phyloP scores from a whole-genome alignment of 2,888 invertebrate genomes.

The Nezara viridula region DNA sequence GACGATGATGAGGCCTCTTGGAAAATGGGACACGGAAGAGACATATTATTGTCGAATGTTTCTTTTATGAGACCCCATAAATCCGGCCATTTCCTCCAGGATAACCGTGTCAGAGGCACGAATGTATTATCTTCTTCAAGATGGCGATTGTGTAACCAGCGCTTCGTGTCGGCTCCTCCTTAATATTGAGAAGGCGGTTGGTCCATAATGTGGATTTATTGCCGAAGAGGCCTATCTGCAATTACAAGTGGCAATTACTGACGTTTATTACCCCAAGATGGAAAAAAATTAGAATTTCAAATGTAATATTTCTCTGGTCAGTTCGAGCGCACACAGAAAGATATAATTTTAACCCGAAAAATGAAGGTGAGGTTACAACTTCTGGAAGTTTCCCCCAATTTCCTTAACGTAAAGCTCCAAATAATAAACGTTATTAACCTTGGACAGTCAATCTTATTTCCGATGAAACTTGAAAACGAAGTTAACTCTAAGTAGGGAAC shows the following conservation, averaged over 20 bases:
- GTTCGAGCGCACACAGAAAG: not conserved
- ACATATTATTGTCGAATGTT: constrained; percentile 35
- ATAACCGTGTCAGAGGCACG: not conserved
- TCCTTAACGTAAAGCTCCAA: too few species aligned
- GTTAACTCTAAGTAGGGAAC: too few species aligned
- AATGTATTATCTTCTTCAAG: not conserved
- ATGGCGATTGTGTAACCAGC: not conserved
- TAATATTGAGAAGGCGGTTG: not conserved
- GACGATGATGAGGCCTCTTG: not conserved
- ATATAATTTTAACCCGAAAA: not conserved
- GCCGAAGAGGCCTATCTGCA: not conserved
- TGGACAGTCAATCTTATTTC: too few species aligned
- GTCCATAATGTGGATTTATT: not conserved
- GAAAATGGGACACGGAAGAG: not conserved
- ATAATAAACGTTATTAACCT: too few species aligned
- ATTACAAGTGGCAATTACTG: not conserved
- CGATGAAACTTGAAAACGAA: too few species aligned
- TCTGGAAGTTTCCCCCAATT: too few species aligned
- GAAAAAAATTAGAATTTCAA: not conserved
- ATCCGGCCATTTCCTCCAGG: not conserved
- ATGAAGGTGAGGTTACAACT: too few species aligned
- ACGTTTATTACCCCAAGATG: not conserved
- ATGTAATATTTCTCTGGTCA: not conserved
- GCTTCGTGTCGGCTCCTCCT: not conserved
- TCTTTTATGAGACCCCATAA: constrained; percentile 1